Base-by-base conservation (phyloP, 1,140 invertebrate genomes). In the Potamilus streckersoni region DNA sequence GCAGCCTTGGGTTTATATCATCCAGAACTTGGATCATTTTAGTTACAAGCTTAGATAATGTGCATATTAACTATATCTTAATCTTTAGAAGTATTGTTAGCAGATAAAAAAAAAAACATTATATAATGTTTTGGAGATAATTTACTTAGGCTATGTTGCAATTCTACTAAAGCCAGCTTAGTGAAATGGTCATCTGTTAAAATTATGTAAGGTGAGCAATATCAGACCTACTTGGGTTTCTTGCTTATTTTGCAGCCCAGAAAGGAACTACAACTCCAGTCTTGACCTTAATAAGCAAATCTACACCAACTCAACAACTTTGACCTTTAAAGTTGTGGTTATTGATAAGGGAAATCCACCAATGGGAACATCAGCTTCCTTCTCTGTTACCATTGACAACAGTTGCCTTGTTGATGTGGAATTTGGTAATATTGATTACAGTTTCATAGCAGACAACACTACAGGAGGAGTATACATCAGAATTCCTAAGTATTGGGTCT, bases 401-500 rank as follows among this genome's bases (percentile, higher is more conserved):
- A 80, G 79, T 2, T 84, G 82, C 64, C 74, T 84, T 16, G 17
- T 84, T 20, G 73, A 66, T 70, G 82, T 76, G 14, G 27, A 74
- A n/a, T 84, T 75, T 68, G 76, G 80, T 31, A 64, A 66, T 31
- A 80, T 82, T 27, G 56, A 31, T 8, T 76, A 78, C 64, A 56
- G 67, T 27, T 76, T 81, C 27, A 19, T 56, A 31, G 73, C 82
- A 13, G 67, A 84, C 74, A 31, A 68, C 3, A 63, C 67, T 19
- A 82, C 67, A 16, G 81, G 81, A 16, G 71, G 76, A 4, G 59
- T 62, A n/a, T 69, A 76, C 6, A 38, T 78, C 3, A 58, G 69
- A 20, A 73, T 82, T 31, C 82, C 82, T 11, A 69, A 71, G 63
- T 84, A 84, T 61, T 82, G 72, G 60, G 65, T 79, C 11, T 80